Conservation (phyloP, 2,888 invertebrate genomes). For the Latrodectus elegans region DNA sequence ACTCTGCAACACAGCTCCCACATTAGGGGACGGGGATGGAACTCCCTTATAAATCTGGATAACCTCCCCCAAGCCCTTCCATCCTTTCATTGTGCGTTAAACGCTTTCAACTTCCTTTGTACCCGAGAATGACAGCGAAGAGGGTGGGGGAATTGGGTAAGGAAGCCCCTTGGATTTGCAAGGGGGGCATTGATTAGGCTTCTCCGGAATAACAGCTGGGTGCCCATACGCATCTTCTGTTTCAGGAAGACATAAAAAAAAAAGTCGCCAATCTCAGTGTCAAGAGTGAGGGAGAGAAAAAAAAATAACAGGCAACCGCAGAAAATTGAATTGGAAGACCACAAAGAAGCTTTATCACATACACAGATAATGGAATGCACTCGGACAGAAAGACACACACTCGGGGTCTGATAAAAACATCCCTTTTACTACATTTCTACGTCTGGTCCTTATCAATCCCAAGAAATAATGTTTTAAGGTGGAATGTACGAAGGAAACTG, state of each 20-base stretch:
- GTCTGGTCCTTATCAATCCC: too few species aligned
- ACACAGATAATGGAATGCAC: background rate
- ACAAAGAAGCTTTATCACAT: slow-evolving; percentile 5
- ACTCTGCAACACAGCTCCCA: slow-evolving; percentile 35
- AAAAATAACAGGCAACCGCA: background rate
- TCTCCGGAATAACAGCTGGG: slow-evolving; percentile 48
- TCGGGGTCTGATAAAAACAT: too few species aligned
- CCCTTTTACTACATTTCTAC: too few species aligned
- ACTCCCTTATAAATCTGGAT: slow-evolving; percentile 36
- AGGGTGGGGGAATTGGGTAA: slow-evolving; percentile 16
- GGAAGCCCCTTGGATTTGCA: slow-evolving; percentile 59
- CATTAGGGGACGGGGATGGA: slow-evolving; percentile 32
- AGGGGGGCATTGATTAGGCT: slow-evolving; percentile 59
- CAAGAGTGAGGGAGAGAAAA: background rate
- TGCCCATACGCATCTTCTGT: background rate
- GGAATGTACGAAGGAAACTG: too few species aligned
- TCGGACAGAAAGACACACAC: background rate
- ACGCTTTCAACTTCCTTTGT: slow-evolving; percentile 46
- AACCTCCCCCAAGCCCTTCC: slow-evolving; percentile 16
- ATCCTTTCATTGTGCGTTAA: slow-evolving; percentile 40
- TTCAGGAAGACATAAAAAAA: slow-evolving; percentile 1
- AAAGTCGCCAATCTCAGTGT: background rate
- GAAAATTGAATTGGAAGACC: background rate
- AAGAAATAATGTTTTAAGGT: too few species aligned
- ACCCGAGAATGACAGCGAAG: slow-evolving; percentile 29